Percentiles rank a stretch among this genome's conserved stretches.
Conservation (phyloP, 23 tunicate genomes). For the Styela clava region DNA sequence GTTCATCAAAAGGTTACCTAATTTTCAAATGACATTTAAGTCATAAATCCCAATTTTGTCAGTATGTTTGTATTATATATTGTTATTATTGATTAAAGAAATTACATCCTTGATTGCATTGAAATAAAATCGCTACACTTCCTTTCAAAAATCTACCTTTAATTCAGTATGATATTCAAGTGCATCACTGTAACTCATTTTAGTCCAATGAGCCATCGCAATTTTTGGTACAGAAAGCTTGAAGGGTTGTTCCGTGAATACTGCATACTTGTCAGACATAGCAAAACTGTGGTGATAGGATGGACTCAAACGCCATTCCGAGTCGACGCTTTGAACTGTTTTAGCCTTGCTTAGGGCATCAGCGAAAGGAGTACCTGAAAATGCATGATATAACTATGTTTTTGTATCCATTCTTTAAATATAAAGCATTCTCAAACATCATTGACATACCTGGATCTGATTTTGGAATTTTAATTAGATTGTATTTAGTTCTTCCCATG, state of each 20-base stretch:
- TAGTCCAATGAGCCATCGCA: constrained; percentile 74
- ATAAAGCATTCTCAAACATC: not conserved
- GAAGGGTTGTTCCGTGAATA: constrained; percentile 80
- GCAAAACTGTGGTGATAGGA: constrained; percentile 92
- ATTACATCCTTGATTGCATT: too few relatives aligned
- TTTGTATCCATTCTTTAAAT: not conserved
- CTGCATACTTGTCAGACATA: constrained; percentile 72
- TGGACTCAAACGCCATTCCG: constrained; percentile 74
- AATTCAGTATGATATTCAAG: constrained; percentile 54
- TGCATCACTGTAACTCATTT: constrained; percentile 83
- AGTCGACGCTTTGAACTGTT: constrained; percentile 47
- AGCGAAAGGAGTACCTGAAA: constrained; percentile 33
- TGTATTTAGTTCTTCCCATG: constrained; percentile 78
- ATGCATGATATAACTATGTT: not conserved
- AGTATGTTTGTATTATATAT: too few relatives aligned
- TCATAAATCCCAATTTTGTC: too few relatives aligned
- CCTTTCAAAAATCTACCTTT: constrained; percentile 51
- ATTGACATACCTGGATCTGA: not conserved
- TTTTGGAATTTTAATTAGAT: constrained; percentile 53
- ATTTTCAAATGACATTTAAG: too few relatives aligned
- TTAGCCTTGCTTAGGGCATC: constrained; percentile 39
- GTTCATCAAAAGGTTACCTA: too few relatives aligned
- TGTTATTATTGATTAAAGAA: too few relatives aligned
- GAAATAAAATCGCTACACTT: too few relatives aligned
- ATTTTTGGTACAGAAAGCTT: constrained; percentile 74